Evolutionary conservation across 2,797 vertebrate genomes (phyloP), one percentile per base, ranked within the genome.

Genomic region (Betta splendens): DNA sequence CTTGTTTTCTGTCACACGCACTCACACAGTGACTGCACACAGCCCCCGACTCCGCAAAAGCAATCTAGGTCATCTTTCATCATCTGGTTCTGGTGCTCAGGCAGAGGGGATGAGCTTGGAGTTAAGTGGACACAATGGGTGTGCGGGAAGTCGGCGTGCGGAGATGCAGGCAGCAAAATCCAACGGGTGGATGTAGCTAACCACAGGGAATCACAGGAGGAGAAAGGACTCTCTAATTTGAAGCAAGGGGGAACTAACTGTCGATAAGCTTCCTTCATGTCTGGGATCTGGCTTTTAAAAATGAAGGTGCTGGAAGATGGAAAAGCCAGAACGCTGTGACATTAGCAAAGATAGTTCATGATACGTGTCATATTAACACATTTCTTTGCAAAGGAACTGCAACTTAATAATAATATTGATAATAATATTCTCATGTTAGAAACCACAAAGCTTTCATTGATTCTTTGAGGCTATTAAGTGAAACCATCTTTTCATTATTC

Each of bases 41-140:
- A 70, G 58, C 69, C 55, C 20, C 58, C 20, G 25, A 59, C 62
- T 73, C 60, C 52, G 63, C 79, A 68, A 74, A 85, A 66, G 73
- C 78, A 86, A 89, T 89, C 80, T 85, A 75, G 88, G 87, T 87
- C 85, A 86, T 83, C 79, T 83, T 86, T 85, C 79, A 86, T 89
- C 85, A 83, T 85, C 74, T 75, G 73, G 40, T 65, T 73, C 64
- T 77, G 22, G 52, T 36, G 63, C 56, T 76, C 60, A 28, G 62
- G 58, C 80, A 17, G 48, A 71, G 57, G n/a, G 57, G 69, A 84
- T 65, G 72, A 77, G 81, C 72, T 65, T n/a, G 1, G 60, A 52
- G 53, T 79, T 78, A 83, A 85, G 77, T 80, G 77, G 71, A 79
- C 85, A 57, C 60, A 77, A 58, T 50, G 44, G 58, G 64, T 71